Percentiles rank a stretch among this genome's conserved stretches.
These are phyloP conservation scores for Triplophysa rosa DNA, from an alignment of 2,113 vertebrate genomes.

Conservation along the genomic window DNA sequence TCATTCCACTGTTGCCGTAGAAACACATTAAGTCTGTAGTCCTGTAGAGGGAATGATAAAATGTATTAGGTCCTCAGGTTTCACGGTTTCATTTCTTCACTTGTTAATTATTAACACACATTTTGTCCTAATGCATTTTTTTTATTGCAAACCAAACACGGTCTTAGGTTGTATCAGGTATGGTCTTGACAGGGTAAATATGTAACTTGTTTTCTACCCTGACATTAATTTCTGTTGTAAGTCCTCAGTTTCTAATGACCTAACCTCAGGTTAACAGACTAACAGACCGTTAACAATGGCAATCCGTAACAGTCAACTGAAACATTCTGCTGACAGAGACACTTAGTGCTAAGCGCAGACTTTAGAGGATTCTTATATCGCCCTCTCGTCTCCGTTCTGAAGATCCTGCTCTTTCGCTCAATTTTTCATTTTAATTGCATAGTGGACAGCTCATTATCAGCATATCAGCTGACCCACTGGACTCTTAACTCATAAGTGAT, in stretches of 20 bases:
- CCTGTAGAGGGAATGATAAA: slow-evolving; percentile 67
- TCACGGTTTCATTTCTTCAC: not conserved
- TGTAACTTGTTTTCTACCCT: slow-evolving; percentile 7
- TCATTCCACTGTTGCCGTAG: slow-evolving; percentile 93
- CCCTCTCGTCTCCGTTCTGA: slow-evolving; percentile 13
- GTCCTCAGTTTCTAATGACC: not conserved
- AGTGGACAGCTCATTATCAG: slow-evolving; percentile 74
- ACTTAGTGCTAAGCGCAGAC: slow-evolving; percentile 34
- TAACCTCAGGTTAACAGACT: slow-evolving; percentile 7
- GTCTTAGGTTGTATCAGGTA: not conserved
- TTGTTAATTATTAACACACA: not conserved
- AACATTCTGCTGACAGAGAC: slow-evolving; percentile 33
- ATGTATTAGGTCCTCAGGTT: not conserved
- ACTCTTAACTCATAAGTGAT: slow-evolving; percentile 67
- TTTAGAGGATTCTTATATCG: slow-evolving; percentile 42
- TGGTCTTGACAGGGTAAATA: not conserved
- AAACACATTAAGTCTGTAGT: slow-evolving; percentile 91
- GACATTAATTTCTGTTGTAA: slow-evolving; percentile 3
- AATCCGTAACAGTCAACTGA: slow-evolving; percentile 16
- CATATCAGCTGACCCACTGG: slow-evolving; percentile 67
- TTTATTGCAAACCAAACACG: slow-evolving; percentile 5
- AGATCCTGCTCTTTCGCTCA: slow-evolving; percentile 44
- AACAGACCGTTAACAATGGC: slow-evolving; percentile 6
- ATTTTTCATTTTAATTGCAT: slow-evolving; percentile 75
- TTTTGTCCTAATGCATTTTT: not conserved